These are phyloP conservation scores for Orthonevra nobilis DNA, from an alignment of 2,888 invertebrate genomes.

Conservation along the genomic window DNA sequence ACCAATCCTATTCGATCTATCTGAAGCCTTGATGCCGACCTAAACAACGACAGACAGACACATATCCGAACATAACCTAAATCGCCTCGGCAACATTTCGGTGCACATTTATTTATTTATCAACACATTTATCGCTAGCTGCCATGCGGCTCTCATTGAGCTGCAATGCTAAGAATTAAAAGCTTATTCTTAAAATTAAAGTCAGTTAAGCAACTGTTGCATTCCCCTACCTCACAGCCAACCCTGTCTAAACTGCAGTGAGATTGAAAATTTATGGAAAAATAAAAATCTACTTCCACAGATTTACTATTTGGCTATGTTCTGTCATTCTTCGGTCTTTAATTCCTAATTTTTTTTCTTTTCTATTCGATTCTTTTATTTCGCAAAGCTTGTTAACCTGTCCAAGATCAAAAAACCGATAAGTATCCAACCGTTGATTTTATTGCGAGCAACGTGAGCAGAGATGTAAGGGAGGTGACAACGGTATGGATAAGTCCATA, in stretches of 20 bases:
- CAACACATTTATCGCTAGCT: conserved; percentile 43
- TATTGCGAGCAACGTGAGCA: conserved; percentile 14
- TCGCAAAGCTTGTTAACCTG: conserved; percentile 66
- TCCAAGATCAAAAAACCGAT: conserved; percentile 59
- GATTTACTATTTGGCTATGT: conserved; percentile 27
- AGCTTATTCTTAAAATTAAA: conserved; percentile 60
- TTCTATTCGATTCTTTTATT: conserved; percentile 35
- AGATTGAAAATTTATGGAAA: conserved; percentile 59
- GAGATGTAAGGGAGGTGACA: background rate
- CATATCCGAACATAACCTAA: no score
- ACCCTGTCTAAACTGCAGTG: conserved; percentile 19
- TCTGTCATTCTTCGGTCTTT: conserved; percentile 9
- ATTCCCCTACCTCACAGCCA: background rate
- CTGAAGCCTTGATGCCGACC: conserved; percentile 1
- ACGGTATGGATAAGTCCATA: background rate
- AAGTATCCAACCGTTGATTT: conserved; percentile 48
- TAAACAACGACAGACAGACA: conserved; percentile 32
- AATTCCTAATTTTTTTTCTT: conserved; percentile 20
- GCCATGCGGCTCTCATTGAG: conserved; percentile 62
- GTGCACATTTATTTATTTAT: conserved; percentile 58
- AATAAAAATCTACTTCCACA: conserved; percentile 49
- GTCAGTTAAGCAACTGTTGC: conserved; percentile 21
- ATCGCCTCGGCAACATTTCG: conserved; percentile 56
- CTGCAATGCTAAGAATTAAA: conserved; percentile 57
- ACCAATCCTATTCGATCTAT: conserved; percentile 26